Conservation (phyloP, 2,113 vertebrate genomes). For the Tinamus guttatus region DNA sequence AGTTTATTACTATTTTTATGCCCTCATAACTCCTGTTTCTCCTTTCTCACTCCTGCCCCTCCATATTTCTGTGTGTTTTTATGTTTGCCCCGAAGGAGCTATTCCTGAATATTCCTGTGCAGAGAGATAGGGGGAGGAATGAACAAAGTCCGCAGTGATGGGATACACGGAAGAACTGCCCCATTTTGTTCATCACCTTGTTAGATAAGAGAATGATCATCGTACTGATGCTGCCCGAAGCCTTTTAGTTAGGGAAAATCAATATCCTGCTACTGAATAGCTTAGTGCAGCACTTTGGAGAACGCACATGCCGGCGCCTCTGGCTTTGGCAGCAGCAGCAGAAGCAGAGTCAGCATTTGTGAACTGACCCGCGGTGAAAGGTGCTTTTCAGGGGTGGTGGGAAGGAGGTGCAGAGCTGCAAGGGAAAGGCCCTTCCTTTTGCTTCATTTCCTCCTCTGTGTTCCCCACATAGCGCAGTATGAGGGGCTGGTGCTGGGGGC, state of each 20-base stretch:
- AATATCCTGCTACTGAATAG: not conserved
- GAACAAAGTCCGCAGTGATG: not conserved
- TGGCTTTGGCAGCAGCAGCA: not conserved
- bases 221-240: not conserved
- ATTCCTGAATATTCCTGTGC: not conserved
- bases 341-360: not conserved
- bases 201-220: not conserved
- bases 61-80: not conserved
- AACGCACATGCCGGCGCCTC: not conserved
- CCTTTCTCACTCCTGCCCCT: not conserved
- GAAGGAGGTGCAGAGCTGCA: not conserved
- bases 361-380: not conserved
- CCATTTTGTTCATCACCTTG: not conserved
- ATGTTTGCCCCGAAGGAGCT: not conserved
- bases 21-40: not conserved
- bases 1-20: not conserved
- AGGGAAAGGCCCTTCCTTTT: not conserved
- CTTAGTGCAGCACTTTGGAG: not conserved
- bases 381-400: not conserved
- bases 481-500: not conserved
- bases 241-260: conserved; percentile 20
- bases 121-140: not conserved
- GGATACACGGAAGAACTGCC: not conserved
- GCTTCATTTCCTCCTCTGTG: not conserved
- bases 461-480: not conserved